Base-by-base conservation (phyloP, 2,888 invertebrate genomes). In the Heliconius sara region DNA sequence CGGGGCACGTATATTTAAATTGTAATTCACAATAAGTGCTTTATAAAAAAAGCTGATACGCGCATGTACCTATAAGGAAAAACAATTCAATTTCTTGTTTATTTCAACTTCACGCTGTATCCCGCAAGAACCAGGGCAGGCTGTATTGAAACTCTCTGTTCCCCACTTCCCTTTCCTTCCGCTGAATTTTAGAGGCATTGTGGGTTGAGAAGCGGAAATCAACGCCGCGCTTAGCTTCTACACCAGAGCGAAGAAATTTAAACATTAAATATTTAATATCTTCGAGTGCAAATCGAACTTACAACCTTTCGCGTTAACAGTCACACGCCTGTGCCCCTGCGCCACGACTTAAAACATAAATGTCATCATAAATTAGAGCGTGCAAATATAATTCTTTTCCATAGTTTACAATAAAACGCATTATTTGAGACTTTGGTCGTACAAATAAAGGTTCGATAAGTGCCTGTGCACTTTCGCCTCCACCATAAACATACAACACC, bases 401-500 rank as follows among this genome's bases (percentile, higher is more conserved):
- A 77, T 73, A 72, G 19, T 73, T 79, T 47, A 68, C 73, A 79
- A 73, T 73, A 60, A 77, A 43, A 67, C 67, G 77, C 60, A 67
- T 68, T 77, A 79, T 79, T 78, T 78, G 47, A 66, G 52, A 34
- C 27, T 67, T 67, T 66, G 57, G 52, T n/a, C 13, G 68, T 72
- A 43, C 60, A 16, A 75, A 78, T 78, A 75, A 77, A 76, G 76
- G 77, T 67, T 65, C 80, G 78, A 80, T 81, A 79, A 77, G 57
- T 76, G 34, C 73, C 52, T 0, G 52, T 52, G 66, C 81, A 63
- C 73, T 74, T 57, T 77, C 52, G 81, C 79, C 78, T 71, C 52
- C 74, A 81, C 84, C 83, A 86, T 87, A 87, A 86, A 86, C 88
- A 88, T 87, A 88, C 87, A 73, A 88, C 87, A 60, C 73, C 84